Percentiles rank a stretch among this genome's conserved stretches.
Conservation (phyloP, 2,113 vertebrate genomes). For the Mustelus asterias region DNA sequence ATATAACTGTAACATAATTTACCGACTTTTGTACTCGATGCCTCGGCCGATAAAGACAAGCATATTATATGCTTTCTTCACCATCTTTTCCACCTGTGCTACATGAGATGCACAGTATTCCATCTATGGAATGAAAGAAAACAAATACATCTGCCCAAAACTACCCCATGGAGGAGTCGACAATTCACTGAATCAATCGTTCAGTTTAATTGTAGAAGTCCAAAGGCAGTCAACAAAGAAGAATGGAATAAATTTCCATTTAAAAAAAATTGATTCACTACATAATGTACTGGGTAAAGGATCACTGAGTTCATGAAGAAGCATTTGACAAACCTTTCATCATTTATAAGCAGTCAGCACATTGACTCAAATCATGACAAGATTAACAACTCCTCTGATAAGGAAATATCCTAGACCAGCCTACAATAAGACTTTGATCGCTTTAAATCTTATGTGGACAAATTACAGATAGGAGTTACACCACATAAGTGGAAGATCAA, state of each 20-base stretch:
- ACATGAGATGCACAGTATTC: not conserved
- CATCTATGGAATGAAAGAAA: not conserved
- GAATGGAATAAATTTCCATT: slow-evolving; percentile 20
- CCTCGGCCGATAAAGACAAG: too few species aligned
- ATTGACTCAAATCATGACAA: not conserved
- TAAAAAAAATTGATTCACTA: not conserved
- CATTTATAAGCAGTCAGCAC: not conserved
- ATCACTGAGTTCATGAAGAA: not conserved
- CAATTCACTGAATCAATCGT: not conserved
- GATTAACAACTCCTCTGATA: not conserved
- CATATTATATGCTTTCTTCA: too few species aligned
- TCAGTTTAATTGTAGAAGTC: not conserved
- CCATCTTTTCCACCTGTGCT: not conserved
- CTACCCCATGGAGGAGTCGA: not conserved
- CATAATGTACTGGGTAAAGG: not conserved
- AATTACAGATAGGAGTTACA: not conserved
- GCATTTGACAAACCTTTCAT: not conserved
- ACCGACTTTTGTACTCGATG: too few species aligned
- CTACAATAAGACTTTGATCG: not conserved
- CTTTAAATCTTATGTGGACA: not conserved
- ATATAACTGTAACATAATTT: too few species aligned
- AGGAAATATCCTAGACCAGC: not conserved
- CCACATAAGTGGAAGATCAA: not conserved
- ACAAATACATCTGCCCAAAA: not conserved
- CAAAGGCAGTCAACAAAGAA: not conserved